A percentile compares a stretch with the other conserved stretches of the same genome.
phyloP scores from a whole-genome alignment of 2,888 invertebrate species.

The Drosophila tanythrix region DNA sequence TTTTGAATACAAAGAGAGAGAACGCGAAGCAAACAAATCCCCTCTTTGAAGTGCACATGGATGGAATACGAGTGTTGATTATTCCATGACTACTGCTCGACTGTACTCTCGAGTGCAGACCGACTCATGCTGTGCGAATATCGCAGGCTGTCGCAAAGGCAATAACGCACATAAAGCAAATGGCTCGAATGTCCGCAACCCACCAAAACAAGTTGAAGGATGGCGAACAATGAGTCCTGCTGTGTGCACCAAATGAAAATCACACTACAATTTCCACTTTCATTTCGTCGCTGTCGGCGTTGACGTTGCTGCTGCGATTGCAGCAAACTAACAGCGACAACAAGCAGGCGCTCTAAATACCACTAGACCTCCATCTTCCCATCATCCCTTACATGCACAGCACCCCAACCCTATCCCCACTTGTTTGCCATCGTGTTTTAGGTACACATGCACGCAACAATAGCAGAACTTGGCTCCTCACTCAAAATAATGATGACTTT shows the following conservation, averaged over 20 bases:
- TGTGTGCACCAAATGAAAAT: slow-evolving; percentile 30
- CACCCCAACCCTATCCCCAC: not conserved
- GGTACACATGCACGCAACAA: not conserved
- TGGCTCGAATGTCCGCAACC: not conserved
- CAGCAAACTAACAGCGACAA: slow-evolving; percentile 14
- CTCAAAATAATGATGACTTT: slow-evolving; percentile 44
- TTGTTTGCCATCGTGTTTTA: not conserved
- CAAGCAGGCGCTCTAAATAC: slow-evolving; percentile 18
- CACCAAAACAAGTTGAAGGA: not conserved
- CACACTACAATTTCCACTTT: slow-evolving; percentile 31
- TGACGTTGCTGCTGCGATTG: slow-evolving; percentile 7
- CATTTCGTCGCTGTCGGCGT: slow-evolving; percentile 24
- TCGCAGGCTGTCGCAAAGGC: slow-evolving; percentile 2
- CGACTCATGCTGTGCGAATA: slow-evolving; percentile 11
- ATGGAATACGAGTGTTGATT: not conserved
- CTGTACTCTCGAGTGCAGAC: not conserved
- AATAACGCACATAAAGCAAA: not conserved
- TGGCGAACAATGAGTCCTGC: not conserved
- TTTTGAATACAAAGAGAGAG: not conserved
- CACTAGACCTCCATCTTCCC: not conserved
- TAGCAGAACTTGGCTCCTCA: not conserved
- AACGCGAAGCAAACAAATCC: not conserved
- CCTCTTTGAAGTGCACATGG: not conserved
- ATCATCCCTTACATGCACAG: not conserved
- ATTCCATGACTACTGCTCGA: not conserved